Evolutionary conservation across 2,113 vertebrate genomes (phyloP).

Genomic region (Odocoileus virginianus): DNA sequence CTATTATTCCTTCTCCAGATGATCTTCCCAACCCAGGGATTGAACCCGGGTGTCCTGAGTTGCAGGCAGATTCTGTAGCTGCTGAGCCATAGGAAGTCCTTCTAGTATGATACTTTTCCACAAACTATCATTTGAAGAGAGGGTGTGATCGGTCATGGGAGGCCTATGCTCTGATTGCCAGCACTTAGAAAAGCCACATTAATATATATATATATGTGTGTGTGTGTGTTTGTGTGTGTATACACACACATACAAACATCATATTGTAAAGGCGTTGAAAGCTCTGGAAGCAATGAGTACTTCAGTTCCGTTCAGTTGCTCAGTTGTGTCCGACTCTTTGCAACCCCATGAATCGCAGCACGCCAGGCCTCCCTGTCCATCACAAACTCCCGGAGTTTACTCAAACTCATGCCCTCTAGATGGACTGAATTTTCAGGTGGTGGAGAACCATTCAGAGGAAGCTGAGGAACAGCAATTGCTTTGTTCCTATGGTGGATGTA

Average conservation of each 20-base stretch:
- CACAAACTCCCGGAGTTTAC: too few species aligned
- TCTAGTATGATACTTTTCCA: background rate
- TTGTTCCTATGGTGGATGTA: background rate
- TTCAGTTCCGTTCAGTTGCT: too few species aligned
- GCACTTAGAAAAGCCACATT: background rate
- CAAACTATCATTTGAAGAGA: background rate
- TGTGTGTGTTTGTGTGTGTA: too few species aligned
- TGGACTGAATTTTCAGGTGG: background rate
- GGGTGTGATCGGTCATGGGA: background rate
- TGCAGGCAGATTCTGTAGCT: background rate
- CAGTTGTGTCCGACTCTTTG: too few species aligned
- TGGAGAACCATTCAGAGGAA: background rate
- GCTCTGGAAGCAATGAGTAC: background rate
- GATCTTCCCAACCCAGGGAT: background rate
- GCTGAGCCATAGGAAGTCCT: background rate
- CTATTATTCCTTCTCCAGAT: background rate
- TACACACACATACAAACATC: background rate
- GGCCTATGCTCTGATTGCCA: background rate
- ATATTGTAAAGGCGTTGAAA: background rate
- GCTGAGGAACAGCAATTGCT: background rate
- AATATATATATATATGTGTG: rapidly evolving
- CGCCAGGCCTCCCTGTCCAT: too few species aligned
- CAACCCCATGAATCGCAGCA: too few species aligned
- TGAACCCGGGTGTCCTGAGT: background rate
- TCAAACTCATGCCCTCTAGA: background rate